A percentile compares a stretch with the other conserved stretches of the same genome.
phyloP scores from a whole-genome alignment of 2,888 invertebrate species.

The Mechanitis mazaeus region DNA sequence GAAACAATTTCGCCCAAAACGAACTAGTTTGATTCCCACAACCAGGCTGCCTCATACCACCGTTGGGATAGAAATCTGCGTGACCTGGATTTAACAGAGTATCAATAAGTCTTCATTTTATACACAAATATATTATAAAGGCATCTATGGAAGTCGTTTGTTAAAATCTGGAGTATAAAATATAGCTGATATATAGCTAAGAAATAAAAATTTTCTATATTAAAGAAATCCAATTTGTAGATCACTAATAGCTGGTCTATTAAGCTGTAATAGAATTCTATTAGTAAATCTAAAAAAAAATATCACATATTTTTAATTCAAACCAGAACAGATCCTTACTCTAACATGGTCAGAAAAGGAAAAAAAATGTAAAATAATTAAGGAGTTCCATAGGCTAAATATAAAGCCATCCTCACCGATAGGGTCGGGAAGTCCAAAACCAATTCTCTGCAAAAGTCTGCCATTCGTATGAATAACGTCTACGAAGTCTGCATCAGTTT shows the following conservation, averaged over 20 bases:
- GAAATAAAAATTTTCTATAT: too few relatives aligned
- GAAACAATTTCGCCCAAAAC: slow-evolving; percentile 48
- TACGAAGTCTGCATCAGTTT: slow-evolving; percentile 76
- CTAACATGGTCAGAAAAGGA: too few relatives aligned
- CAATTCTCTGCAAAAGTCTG: slow-evolving; percentile 67
- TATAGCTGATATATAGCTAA: too few relatives aligned
- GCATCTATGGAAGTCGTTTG: too few relatives aligned
- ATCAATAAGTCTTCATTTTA: background rate
- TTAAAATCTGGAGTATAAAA: too few relatives aligned
- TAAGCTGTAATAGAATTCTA: too few relatives aligned
- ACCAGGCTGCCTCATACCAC: slow-evolving; percentile 81
- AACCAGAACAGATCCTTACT: too few relatives aligned
- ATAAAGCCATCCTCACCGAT: slow-evolving; percentile 52
- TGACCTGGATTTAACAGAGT: slow-evolving; percentile 59
- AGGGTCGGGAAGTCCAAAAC: slow-evolving; percentile 77
- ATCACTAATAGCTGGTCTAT: too few relatives aligned
- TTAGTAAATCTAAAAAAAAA: too few relatives aligned
- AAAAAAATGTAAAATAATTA: background rate
- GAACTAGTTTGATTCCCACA: slow-evolving; percentile 60
- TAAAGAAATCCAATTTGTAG: too few relatives aligned
- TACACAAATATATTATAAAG: too few relatives aligned
- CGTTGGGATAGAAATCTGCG: slow-evolving; percentile 83
- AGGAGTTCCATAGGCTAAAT: background rate
- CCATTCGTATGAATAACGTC: slow-evolving; percentile 81
- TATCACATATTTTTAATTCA: too few relatives aligned